Base-by-base conservation (phyloP, 2,888 invertebrate genomes). In the Mesopsocus fuscifrons region DNA sequence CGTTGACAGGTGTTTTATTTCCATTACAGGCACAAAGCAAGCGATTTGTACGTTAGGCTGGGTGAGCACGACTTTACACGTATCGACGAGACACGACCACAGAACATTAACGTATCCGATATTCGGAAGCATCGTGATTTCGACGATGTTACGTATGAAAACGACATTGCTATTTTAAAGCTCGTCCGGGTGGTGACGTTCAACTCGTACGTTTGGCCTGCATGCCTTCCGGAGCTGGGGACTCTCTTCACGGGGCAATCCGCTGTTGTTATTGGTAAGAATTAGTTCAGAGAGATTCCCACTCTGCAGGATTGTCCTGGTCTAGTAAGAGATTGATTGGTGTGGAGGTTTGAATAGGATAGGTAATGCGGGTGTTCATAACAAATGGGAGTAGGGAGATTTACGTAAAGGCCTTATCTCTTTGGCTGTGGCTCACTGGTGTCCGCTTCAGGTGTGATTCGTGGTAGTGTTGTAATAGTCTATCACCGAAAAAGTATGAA, bases 141-240 rank as follows among this genome's bases (percentile, higher is more conserved):
- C 55, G 71, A 80, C 52, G 55, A 67, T 2, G 56, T 67, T 1
- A 77, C 72, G 1, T 82, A 78, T 55, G 72, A 72, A 48, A 71
- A 88, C 54, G 87, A 88, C 53, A 78, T 87, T 41, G 79, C 82
- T 0, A 67, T 87, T 30, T 50, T 88, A 34, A 74, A 71, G 52
- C 61, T 84, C 41, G 66, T 74, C 47, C 61, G 71, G 6, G 66
- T 76, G 0, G 74, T 77, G 0, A 60, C 70, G 3, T 84, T 83
- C 57, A 78, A 78, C 52, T 71, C 74, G 1, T 83, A 82, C 53
- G 77, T 87, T 42, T 82, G 83, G 78, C 85, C 84, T 0, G 73
- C 85, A 43, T 88, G 87, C 56, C 67, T 88, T 48, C 87, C 87
- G 0, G 77, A 80, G 0, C 52, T 69, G 0, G 70, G 68, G 2